These are phyloP conservation scores for Eulemur macaco DNA, from an alignment of 2,113 vertebrate genomes.

Conservation along the genomic window DNA sequence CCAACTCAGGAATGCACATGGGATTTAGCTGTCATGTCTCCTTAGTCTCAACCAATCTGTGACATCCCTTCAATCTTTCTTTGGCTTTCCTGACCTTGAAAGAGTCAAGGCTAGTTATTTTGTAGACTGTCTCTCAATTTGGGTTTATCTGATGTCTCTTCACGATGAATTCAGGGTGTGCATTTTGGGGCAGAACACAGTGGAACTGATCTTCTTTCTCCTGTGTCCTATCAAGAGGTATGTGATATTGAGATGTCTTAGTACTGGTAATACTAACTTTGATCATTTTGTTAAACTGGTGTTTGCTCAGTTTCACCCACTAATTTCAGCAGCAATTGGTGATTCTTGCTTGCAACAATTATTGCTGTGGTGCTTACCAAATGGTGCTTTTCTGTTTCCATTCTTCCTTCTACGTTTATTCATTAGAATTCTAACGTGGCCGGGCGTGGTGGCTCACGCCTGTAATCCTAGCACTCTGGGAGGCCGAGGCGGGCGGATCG, in stretches of 20 bases:
- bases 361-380: neutral
- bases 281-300: neutral
- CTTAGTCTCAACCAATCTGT: neutral
- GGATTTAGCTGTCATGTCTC: neutral
- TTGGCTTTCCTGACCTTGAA: neutral
- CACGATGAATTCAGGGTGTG: neutral
- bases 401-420: neutral
- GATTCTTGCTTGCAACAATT: neutral
- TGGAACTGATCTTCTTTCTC: neutral
- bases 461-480: no score
- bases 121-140: neutral
- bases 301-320: neutral
- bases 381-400: neutral
- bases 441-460: no score
- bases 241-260: neutral
- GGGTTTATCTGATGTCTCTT: neutral
- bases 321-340: neutral
- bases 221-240: neutral
- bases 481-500: no score
- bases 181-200: neutral
- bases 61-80: neutral
- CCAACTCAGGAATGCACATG: neutral
- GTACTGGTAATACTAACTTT: neutral
- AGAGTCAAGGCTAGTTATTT: neutral
- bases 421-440: neutral